Conservation (phyloP, 1,140 invertebrate species). For the Campoletis sonorensis region DNA sequence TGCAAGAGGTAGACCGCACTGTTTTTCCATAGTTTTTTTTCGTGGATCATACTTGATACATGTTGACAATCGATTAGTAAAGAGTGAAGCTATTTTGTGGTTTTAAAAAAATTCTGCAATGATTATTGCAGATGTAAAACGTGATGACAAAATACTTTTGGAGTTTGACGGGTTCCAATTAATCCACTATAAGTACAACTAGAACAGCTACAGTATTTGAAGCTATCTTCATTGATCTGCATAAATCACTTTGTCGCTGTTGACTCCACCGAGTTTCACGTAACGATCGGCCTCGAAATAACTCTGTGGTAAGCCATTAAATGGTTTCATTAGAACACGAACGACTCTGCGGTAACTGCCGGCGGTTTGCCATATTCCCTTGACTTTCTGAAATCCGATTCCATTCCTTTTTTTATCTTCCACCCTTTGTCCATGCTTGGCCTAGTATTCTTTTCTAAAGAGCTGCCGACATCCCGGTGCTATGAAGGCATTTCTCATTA, state of each 20-base stretch:
- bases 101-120: too few relatives aligned
- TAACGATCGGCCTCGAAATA: constrained; percentile 27
- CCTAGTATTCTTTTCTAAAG: background rate
- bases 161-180: too few relatives aligned
- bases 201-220: too few relatives aligned
- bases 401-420: background rate
- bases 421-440: background rate
- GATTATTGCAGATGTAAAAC: too few relatives aligned
- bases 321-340: constrained; percentile 37
- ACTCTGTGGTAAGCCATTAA: constrained; percentile 38
- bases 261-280: background rate
- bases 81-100: too few relatives aligned
- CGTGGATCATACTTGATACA: too few relatives aligned
- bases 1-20: too few relatives aligned
- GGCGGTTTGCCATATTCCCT: background rate
- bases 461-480: background rate
- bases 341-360: constrained; percentile 14
- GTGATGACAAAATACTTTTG: too few relatives aligned
- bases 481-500: background rate
- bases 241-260: constrained; percentile 2
- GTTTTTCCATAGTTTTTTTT: too few relatives aligned
- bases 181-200: too few relatives aligned
- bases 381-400: background rate
- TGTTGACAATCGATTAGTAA: too few relatives aligned
- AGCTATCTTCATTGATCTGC: background rate